These are phyloP conservation scores for Syngnathus scovelli DNA, from an alignment of 2,113 vertebrate species.

Conservation along the genomic window DNA sequence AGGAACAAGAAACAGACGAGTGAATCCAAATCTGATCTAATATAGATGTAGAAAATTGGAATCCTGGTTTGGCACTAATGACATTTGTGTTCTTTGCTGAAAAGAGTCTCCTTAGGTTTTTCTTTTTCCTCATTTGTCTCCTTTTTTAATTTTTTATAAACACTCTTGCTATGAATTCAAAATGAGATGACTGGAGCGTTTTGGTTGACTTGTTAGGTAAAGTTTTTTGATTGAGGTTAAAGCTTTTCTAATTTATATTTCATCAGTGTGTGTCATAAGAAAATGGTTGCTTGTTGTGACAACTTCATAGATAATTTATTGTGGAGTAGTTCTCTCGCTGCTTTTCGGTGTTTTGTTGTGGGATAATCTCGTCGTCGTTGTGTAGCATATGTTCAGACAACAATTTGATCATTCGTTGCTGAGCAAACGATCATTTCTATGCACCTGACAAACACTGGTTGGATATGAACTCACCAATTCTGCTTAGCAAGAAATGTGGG, in stretches of 20 bases:
- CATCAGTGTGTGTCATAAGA: neutral
- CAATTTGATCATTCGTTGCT: neutral
- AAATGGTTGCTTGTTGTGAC: constrained; percentile 1
- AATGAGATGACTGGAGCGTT: constrained; percentile 3
- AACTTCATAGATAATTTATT: neutral
- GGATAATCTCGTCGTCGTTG: neutral
- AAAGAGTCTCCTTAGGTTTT: constrained; percentile 20
- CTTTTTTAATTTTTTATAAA: constrained; percentile 17
- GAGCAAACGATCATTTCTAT: neutral
- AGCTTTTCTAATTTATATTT: neutral
- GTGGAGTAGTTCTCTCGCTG: neutral
- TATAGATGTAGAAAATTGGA: constrained; percentile 18
- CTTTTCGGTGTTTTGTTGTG: neutral
- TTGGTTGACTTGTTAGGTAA: neutral
- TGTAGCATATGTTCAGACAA: neutral
- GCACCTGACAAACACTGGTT: neutral
- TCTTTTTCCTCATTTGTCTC: constrained; percentile 1
- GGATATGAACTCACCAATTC: neutral
- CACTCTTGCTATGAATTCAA: neutral
- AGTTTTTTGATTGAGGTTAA: neutral
- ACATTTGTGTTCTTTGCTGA: constrained; percentile 28
- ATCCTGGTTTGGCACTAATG: constrained; percentile 33
- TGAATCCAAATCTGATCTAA: constrained; percentile 26
- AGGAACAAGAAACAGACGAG: neutral
- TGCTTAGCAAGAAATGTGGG: too few species aligned